Conservation (phyloP, 1,140 invertebrate species). For the Tigriopus japonicus region DNA sequence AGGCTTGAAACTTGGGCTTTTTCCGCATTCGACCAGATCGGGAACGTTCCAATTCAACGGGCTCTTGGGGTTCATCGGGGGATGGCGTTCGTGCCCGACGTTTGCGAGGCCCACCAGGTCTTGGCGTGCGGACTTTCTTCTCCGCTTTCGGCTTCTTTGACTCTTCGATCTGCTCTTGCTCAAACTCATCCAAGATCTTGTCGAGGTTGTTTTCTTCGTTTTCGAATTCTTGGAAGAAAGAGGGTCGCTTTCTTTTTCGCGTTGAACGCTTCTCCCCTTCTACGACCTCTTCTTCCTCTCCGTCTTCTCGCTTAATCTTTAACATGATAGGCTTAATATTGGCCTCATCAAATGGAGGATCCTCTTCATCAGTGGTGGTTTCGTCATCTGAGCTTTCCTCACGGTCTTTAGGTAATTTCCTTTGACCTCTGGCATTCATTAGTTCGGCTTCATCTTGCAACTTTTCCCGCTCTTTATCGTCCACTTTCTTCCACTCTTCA, state of each 20-base stretch:
- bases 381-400: background rate
- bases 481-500: constrained; percentile 11
- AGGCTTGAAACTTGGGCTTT: background rate
- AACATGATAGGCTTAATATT: constrained; percentile 11
- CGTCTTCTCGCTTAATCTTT: constrained; percentile 11
- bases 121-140: background rate
- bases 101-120: background rate
- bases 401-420: background rate
- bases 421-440: constrained; percentile 1
- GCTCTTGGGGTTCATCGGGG: background rate
- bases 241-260: constrained; percentile 6
- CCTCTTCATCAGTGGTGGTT: background rate
- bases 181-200: constrained; percentile 9
- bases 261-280: background rate
- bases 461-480: background rate
- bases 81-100: background rate
- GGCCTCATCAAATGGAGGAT: constrained; percentile 4
- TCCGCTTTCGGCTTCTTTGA: background rate
- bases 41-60: background rate
- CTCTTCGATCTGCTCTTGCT: constrained; percentile 4
- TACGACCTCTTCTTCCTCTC: background rate
- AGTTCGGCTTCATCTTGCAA: constrained; percentile 7
- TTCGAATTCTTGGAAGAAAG: constrained; percentile 11
- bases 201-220: constrained; percentile 11
- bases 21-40: constrained; percentile 5